Conservation (phyloP, 2,797 vertebrate genomes). For the Lagorchestes hirsutus region DNA sequence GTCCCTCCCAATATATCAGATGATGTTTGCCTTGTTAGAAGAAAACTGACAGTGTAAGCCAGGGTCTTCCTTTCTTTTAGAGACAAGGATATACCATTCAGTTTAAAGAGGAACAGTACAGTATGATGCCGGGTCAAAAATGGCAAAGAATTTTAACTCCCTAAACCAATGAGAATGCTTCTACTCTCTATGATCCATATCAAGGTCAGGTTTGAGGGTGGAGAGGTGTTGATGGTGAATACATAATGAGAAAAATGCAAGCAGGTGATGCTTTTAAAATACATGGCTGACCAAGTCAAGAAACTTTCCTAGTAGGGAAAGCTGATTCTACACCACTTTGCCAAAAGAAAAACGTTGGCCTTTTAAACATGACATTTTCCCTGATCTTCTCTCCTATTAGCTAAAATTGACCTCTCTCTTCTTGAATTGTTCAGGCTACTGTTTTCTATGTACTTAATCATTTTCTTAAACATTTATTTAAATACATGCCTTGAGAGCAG, state of each 20-base stretch:
- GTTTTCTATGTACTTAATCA: not conserved
- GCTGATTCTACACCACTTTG: not conserved
- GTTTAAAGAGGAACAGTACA: not conserved
- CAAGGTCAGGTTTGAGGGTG: not conserved
- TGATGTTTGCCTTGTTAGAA: not conserved
- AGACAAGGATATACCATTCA: not conserved
- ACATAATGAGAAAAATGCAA: not conserved
- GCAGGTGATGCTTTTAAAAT: not conserved
- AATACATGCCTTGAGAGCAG: not conserved
- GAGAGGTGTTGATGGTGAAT: not conserved
- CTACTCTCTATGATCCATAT: not conserved
- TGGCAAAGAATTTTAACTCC: not conserved
- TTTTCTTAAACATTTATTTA: not conserved
- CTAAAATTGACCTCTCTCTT: not conserved
- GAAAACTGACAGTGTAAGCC: not conserved
- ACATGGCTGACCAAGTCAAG: not conserved
- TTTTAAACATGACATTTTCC: not conserved
- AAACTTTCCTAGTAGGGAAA: not conserved
- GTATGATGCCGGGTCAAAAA: conserved; percentile 13
- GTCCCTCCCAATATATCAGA: not conserved
- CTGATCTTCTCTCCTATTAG: not conserved
- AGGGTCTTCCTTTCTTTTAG: not conserved
- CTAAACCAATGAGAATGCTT: not conserved
- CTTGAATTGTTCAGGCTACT: not conserved
- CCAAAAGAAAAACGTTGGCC: not conserved